Percentiles rank a stretch among this genome's conserved stretches.
phyloP scores from a whole-genome alignment of 2,888 invertebrate genomes.

The Selenia dentaria region DNA sequence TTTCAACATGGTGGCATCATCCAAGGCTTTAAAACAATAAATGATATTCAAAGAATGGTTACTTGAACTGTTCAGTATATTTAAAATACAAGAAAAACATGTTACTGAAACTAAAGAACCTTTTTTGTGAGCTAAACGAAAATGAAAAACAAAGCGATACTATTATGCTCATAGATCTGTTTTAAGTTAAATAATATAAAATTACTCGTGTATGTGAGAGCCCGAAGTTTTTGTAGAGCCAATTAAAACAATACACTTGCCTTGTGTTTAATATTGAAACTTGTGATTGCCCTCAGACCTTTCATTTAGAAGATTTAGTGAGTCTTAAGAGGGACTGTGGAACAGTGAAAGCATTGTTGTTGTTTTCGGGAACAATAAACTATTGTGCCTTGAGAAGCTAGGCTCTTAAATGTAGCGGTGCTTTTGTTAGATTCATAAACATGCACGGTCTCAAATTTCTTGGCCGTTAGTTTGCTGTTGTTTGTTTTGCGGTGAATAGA shows the following conservation, averaged over 20 bases:
- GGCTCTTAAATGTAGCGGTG: slow-evolving; percentile 56
- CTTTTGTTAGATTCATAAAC: slow-evolving; percentile 50
- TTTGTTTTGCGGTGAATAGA: slow-evolving; percentile 28
- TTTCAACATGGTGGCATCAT: too few species aligned
- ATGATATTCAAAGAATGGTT: too few species aligned
- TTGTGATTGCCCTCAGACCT: slow-evolving; percentile 63
- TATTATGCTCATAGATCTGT: slow-evolving; percentile 36
- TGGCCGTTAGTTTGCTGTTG: slow-evolving; percentile 35
- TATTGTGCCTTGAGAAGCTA: slow-evolving; percentile 61
- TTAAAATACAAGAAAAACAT: too few species aligned
- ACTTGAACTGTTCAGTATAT: too few species aligned
- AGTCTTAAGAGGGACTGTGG: slow-evolving; percentile 61
- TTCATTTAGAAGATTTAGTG: slow-evolving; percentile 68
- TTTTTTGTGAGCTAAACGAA: too few species aligned
- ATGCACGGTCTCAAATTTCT: slow-evolving; percentile 33
- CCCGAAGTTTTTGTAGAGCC: slow-evolving; percentile 58
- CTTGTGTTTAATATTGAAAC: slow-evolving; percentile 62
- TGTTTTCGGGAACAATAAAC: slow-evolving; percentile 66
- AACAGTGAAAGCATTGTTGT: slow-evolving; percentile 64
- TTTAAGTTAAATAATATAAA: slow-evolving; percentile 30
- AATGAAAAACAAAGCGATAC: slow-evolving; percentile 18
- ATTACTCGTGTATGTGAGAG: slow-evolving; percentile 23
- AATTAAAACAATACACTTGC: slow-evolving; percentile 66
- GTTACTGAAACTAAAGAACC: too few species aligned
- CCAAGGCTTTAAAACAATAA: too few species aligned